Base-by-base conservation (phyloP, 2,797 vertebrate genomes). In the Sebastes iracundus region DNA sequence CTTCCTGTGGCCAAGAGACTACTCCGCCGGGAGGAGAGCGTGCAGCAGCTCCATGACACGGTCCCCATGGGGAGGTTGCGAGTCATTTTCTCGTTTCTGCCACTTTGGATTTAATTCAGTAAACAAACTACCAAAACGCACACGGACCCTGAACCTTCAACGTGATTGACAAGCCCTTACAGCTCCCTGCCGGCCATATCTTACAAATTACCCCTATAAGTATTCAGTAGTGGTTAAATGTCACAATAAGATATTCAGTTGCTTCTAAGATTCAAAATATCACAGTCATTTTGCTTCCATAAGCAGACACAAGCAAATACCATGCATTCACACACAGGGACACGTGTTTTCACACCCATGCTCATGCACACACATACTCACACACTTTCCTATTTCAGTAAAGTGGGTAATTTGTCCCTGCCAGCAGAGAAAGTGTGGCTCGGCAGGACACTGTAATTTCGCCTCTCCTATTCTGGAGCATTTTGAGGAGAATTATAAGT, bases 391-490 rank as follows among this genome's bases (percentile, higher is more conserved):
- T 42, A 16, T 35, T 66, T 22, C 30, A n/a, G 20, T 33, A 61
- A 76, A 73, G 59, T 60, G 28, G 42, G 61, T 77, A 46, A 84
- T 86, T 77, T 85, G 55, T 84, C 46, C 52, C 61, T 77, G 63
- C 70, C 74, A 79, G 77, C 62, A 72, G 75, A 63, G 53, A 70
- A 67, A 83, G 65, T 52, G 14, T 71, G 49, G 60, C 72, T 75
- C 76, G 62, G 79, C 35, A 63, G 71, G 66, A 85, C 64, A 66
- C 75, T 62, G 49, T 82, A 59, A 75, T 87, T 84, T 70, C n/a
- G 2, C 25, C 56, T 70, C 49, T 70, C 30, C 60, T 69, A 5
- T 72, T 94, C 95, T 90, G 95, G 94, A 76, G 23, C 70, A 68
- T 77, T 80, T 62, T 59, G 56, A 88, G 72, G 72, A 78, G 82